Evolutionary conservation across 2,797 vertebrate genomes (phyloP), one percentile per base, ranked within the genome.

Genomic region (Sitta carolinensis): DNA sequence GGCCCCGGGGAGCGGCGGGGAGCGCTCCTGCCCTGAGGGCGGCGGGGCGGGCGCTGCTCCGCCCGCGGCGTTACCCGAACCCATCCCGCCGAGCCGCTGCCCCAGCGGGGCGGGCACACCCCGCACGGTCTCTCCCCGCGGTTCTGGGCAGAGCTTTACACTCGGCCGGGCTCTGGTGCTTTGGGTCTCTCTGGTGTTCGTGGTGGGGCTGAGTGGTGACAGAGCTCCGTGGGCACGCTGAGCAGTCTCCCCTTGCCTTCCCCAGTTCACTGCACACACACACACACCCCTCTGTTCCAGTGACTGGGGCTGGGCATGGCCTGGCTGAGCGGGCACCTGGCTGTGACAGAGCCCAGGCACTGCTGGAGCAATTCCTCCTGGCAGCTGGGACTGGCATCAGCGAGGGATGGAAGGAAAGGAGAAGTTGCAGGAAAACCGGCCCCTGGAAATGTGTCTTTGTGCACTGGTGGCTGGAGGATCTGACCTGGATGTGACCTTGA

Each of bases 201-300:
- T 68, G 30, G 1, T 21, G 32, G 40, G 52, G 42, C 45, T 19
- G 63, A 11, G 47, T 17, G 6, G 8, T 8, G 22, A 1, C n/a
- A 20, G 62, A 26, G 50, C n/a, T 42, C 57, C 57, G 12, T 9
- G 73, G 40, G 36, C n/a, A 25, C 0, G 6, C 30, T 16, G 54
- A 36, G 5, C 57, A 16, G 47, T 10, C 13, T 77, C 61, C 15
- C 23, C 6, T 16, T 29, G 50, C 67, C 50, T 45, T 21, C 29
- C 52, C 38, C 5, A 0, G 11, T 7, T 45, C 22, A 0, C 16
- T n/a, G n/a, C 6, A 9, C 7, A 4, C 47, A 9, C 7, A 4
- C 47, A 40, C 50, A 52, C 38, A 22, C 3, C 6, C 5, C 26
- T 23, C 54, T 19, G 47, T 13, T 18, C 36, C 59, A 23, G 45